Percentiles rank a stretch among this genome's conserved stretches.
Evolutionary conservation across 2,888 invertebrate species (phyloP).

Genomic region (Drosophila subsilvestris): DNA sequence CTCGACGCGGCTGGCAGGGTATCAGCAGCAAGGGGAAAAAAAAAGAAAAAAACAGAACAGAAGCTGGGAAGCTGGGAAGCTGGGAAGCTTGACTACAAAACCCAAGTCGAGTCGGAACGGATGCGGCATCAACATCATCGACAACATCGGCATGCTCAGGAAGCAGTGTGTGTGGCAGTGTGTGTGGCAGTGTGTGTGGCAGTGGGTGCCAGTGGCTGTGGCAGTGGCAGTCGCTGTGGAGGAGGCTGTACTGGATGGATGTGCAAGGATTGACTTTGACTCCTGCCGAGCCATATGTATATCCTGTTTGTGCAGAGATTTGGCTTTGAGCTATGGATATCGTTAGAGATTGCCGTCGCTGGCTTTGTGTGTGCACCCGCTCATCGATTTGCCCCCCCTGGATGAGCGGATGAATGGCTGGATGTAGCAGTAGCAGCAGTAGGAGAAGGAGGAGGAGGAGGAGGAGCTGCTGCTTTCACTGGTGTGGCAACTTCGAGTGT

Average conservation of each 20-base stretch:
- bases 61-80: slow-evolving; percentile 41
- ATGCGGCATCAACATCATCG: slow-evolving; percentile 61
- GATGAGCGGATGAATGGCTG: not conserved
- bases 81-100: slow-evolving; percentile 60
- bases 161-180: slow-evolving; percentile 2
- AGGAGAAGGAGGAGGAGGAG: too few species aligned
- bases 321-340: slow-evolving; percentile 82
- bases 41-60: slow-evolving; percentile 62
- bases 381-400: slow-evolving; percentile 64
- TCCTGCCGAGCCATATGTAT: slow-evolving; percentile 53
- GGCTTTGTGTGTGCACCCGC: slow-evolving; percentile 50
- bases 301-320: slow-evolving; percentile 80
- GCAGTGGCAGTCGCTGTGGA: not conserved
- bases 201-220: not conserved
- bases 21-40: slow-evolving; percentile 1
- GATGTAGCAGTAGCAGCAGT: not conserved
- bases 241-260: slow-evolving; percentile 5
- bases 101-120: slow-evolving; percentile 72
- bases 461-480: slow-evolving; percentile 7
- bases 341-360: slow-evolving; percentile 53
- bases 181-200: not conserved
- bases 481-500: slow-evolving; percentile 47
- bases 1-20: not conserved
- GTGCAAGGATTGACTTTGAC: slow-evolving; percentile 66
- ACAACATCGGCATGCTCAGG: slow-evolving; percentile 49